Evolutionary conservation across 2,888 invertebrate genomes (phyloP), one percentile per base, ranked within the genome.

Genomic region (Tupiocoris notatus): DNA sequence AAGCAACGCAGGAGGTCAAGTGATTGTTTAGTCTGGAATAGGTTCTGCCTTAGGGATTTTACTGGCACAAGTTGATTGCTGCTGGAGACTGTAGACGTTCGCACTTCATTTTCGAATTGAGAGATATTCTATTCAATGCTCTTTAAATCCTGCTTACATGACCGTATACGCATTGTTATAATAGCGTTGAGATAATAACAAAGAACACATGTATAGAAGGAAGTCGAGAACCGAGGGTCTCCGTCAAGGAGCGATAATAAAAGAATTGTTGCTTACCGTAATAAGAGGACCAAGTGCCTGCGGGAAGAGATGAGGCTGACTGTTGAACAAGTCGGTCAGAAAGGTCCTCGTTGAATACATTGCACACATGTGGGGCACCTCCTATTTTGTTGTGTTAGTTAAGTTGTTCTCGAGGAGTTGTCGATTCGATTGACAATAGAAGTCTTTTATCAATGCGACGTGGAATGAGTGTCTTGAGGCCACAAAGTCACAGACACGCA

Each of bases 181-280:
- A n/a, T n/a, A n/a, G n/a, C n/a, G n/a, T n/a, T n/a, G n/a, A n/a
- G n/a, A n/a, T n/a, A n/a, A n/a, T n/a, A n/a, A n/a, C n/a, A n/a
- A n/a, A n/a, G n/a, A n/a, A n/a, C n/a, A n/a, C n/a, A n/a, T n/a
- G n/a, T 12, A 12, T 39, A 39, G 12, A 39, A 39, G 6, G 39
- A 39, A 39, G 12, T 7, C 39, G 39, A 7, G 3, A 7, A 7
- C 39, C 12, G 39, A 12, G 39, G 39, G 39, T 12, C n/a, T n/a
- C n/a, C n/a, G n/a, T n/a, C 12, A 12, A 12, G 39, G 39, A 7
- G 39, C 39, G 39, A 39, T 39, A 68, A 68, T 68, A 68, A 68
- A 21, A 17, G 68, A 59, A 68, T 68, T 68, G 68, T 68, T 68
- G 68, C 68, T 57, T 68, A 57, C 68, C 16, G 16, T 54, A n/a